Conservation (phyloP, 1,140 invertebrate genomes). For the Sycophila sp. region DNA sequence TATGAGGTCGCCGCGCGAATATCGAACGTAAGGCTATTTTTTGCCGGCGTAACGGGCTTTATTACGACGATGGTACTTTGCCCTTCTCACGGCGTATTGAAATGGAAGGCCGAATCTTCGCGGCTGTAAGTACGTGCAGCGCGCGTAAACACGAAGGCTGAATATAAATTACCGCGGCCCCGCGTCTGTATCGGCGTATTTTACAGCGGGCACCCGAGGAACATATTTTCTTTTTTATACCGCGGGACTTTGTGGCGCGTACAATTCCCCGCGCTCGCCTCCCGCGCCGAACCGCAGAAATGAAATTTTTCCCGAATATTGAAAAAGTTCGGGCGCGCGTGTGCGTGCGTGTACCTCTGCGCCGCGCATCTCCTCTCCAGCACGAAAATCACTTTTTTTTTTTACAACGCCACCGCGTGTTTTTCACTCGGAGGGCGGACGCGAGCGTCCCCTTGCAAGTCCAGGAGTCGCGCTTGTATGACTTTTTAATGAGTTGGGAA, state of each 20-base stretch:
- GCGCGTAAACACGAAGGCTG: conserved; percentile 9
- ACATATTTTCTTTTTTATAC: no score
- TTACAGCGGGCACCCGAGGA: not conserved
- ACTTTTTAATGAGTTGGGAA: no score
- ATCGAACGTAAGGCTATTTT: not conserved
- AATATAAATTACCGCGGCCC: conserved; percentile 10
- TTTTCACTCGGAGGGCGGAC: no score
- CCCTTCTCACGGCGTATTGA: not conserved
- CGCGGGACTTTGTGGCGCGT: no score
- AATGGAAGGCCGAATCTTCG: conserved; percentile 4
- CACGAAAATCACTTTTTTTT: no score
- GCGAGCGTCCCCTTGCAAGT: no score
- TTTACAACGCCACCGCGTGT: no score
- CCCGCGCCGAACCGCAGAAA: not conserved
- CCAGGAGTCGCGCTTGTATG: no score
- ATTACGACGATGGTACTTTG: not conserved
- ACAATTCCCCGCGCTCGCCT: not conserved
- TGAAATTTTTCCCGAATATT: conserved; percentile 9
- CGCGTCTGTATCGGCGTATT: conserved; percentile 1
- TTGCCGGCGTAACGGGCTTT: not conserved
- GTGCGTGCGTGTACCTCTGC: no score
- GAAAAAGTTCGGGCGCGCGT: not conserved
- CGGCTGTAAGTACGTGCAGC: not conserved
- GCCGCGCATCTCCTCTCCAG: no score
- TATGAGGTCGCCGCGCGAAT: not conserved